Percentiles rank a stretch among this genome's conserved stretches.
Conservation (phyloP, 2,113 vertebrate genomes). For the Hypocryptadius cinnamomeus region DNA sequence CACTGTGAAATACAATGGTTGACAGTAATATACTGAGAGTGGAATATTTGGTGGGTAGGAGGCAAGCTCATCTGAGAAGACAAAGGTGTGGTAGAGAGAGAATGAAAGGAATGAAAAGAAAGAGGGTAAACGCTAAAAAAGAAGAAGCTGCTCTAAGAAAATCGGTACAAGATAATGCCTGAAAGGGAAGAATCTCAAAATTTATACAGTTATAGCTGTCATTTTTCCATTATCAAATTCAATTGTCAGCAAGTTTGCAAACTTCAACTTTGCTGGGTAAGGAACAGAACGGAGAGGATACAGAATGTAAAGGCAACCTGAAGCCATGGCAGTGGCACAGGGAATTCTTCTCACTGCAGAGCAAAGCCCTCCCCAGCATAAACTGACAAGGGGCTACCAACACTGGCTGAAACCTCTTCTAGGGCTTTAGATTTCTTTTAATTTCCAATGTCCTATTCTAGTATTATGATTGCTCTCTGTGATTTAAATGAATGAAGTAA, state of each 20-base stretch:
- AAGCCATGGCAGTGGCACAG: background rate
- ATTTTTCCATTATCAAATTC: background rate
- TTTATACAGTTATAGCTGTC: background rate
- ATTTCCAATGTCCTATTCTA: background rate
- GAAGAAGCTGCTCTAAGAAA: slow-evolving; percentile 20
- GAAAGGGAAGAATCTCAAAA: slow-evolving; percentile 29
- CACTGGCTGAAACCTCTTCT: background rate
- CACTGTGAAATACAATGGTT: background rate
- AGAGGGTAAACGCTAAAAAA: background rate
- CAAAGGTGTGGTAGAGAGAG: background rate
- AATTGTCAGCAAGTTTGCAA: background rate
- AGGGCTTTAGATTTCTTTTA: background rate
- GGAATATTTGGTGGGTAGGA: slow-evolving; percentile 27
- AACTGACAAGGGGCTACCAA: background rate
- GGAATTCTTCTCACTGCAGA: background rate
- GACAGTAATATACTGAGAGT: background rate
- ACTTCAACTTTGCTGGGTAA: background rate
- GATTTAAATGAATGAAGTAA: slow-evolving; percentile 29
- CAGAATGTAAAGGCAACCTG: background rate
- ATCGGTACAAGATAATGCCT: slow-evolving; percentile 18
- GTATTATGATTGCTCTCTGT: background rate
- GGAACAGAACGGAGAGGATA: background rate
- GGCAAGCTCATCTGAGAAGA: slow-evolving; percentile 35
- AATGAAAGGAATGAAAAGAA: background rate
- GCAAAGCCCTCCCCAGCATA: background rate